Percentiles rank a stretch among this genome's conserved stretches.
Conservation (phyloP, 2,797 vertebrate species). For the Acanthopagrus latus region DNA sequence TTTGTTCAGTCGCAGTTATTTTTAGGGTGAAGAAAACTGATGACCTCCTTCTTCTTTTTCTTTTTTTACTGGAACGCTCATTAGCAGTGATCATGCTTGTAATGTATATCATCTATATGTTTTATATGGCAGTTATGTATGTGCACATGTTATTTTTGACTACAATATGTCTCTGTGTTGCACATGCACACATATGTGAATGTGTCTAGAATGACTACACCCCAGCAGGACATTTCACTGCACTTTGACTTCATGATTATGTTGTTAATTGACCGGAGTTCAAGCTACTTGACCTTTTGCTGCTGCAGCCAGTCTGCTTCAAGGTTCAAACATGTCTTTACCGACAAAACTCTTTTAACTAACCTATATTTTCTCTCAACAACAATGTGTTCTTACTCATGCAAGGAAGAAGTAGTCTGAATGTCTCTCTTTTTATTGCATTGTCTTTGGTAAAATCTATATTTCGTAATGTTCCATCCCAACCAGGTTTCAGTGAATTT, state of each 20-base stretch:
- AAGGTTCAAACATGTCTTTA: not conserved
- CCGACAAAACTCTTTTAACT: not conserved
- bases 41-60: conserved; percentile 25
- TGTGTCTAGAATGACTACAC: not conserved
- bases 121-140: not conserved
- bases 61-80: conserved; percentile 9
- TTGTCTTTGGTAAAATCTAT: not conserved
- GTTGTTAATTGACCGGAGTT: not conserved
- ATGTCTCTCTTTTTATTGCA: not conserved
- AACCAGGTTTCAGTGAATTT: too few species aligned
- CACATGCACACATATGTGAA: conserved; percentile 3
- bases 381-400: not conserved
- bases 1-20: conserved; percentile 54
- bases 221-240: not conserved
- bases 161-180: not conserved
- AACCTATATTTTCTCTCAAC: not conserved
- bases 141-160: not conserved
- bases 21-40: conserved; percentile 50
- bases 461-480: not conserved
- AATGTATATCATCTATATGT: not conserved
- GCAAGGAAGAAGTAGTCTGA: not conserved
- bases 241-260: not conserved
- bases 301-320: not conserved
- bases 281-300: not conserved
- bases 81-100: not conserved